Base-by-base conservation (phyloP, 2,797 vertebrate species). In the Odontamblyopus rebecca region DNA sequence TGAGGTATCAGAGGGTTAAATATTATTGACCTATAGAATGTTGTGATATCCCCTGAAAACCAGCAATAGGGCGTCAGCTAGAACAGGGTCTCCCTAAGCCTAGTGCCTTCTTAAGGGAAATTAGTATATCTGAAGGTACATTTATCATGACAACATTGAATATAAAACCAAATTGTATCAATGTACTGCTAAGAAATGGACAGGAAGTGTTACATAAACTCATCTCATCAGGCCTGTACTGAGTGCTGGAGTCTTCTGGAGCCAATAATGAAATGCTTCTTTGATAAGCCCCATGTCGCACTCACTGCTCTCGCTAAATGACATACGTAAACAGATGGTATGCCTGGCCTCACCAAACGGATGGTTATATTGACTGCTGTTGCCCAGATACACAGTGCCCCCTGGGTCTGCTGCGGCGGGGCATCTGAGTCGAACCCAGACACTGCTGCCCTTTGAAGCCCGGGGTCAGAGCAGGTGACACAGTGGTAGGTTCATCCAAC, bases 371-470 rank as follows among this genome's bases (percentile, higher is more conserved):
- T 73, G 81, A 74, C 81, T 88, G 86, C 74, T 79, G 88, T 89
- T 90, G 83, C 86, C 75, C 82, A 82, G 87, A 83, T 80, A 89
- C 82, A 82, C 84, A 85, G 82, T 85, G 81, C 83, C 83, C 80
- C 57, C 74, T 75, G 83, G 84, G 85, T 77, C 77, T 70, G 74
- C 83, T 79, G 68, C 75, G 18, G 83, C 81, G 72, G 84, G 88
- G 91, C 89, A 89, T 92, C 89, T 80, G 85, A 91, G 88, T 91
- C 88, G 81, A 92, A 78, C 72, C 54, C 78, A 86, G 89, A 90
- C 84, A 85, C 82, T 83, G 53, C 75, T 68, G 75, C 71, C 82
- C 85, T 90, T 87, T 89, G 89, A 90, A 90, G 89, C 86, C 77
- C 26, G 18, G 75, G 86, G 87, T 85, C 72, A 13, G 73, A 74